These are phyloP conservation scores for Megaptera novaeangliae DNA, from an alignment of 2,113 vertebrate genomes.

Conservation along the genomic window DNA sequence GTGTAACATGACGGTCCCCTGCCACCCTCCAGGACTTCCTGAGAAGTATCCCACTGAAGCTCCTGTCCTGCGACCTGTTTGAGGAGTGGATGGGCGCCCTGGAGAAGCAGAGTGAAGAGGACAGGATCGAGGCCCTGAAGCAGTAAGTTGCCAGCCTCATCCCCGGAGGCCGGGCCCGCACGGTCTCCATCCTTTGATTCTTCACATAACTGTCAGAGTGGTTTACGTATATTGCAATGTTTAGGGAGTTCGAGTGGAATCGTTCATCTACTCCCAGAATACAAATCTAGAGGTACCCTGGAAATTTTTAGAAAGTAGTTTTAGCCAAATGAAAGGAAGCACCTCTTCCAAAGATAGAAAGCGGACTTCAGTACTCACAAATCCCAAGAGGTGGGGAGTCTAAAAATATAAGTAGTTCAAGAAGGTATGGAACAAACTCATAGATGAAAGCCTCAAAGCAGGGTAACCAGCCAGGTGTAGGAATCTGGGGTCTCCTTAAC, in stretches of 20 bases:
- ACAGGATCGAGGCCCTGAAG: conserved; percentile 83
- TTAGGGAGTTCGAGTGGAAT: not conserved
- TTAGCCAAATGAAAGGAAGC: not conserved
- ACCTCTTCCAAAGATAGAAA: not conserved
- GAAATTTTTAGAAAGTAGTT: not conserved
- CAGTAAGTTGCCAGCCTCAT: conserved; percentile 79
- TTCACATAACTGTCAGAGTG: rapidly evolving
- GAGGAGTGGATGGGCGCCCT: conserved; percentile 89
- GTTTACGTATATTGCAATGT: rapidly evolving
- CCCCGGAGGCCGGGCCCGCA: rapidly evolving
- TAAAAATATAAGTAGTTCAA: not conserved
- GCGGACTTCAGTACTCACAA: not conserved
- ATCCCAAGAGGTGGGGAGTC: not conserved
- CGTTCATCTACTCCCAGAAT: not conserved
- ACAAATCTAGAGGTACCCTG: not conserved
- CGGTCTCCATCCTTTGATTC: rapidly evolving
- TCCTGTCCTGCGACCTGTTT: conserved; percentile 87
- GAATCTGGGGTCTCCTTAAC: not conserved
- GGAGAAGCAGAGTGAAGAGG: conserved; percentile 77
- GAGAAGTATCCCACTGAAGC: conserved; percentile 90
- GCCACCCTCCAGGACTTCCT: conserved; percentile 88
- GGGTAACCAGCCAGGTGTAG: not conserved
- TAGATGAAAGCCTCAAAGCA: not conserved
- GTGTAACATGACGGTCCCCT: rapidly evolving
- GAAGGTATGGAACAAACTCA: not conserved